phyloP scores from a whole-genome alignment of 2,888 invertebrate genomes.

The Campopleginae sp. region DNA sequence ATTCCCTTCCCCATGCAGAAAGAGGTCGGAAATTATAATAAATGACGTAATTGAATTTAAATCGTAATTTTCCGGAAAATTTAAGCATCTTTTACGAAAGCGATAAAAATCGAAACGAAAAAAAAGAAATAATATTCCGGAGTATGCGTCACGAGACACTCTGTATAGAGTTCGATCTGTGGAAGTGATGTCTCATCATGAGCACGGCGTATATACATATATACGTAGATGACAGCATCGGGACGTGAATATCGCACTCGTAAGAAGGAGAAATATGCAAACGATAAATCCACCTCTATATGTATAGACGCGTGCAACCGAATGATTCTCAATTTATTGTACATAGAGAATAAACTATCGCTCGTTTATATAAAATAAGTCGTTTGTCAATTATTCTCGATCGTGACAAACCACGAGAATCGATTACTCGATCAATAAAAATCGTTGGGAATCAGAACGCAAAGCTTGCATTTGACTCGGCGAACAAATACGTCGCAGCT shows the following conservation, averaged over 20 bases:
- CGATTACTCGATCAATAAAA: constrained; percentile 34
- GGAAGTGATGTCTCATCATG: neutral
- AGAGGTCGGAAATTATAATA: too few relatives aligned
- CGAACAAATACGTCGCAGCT: constrained; percentile 18
- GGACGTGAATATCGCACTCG: constrained; percentile 17
- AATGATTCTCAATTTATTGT: constrained; percentile 19
- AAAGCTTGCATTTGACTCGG: neutral
- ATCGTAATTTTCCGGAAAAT: too few relatives aligned
- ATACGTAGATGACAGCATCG: constrained; percentile 32
- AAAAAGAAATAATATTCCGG: neutral
- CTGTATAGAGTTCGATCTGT: neutral
- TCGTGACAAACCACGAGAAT: constrained; percentile 6
- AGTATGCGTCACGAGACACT: neutral
- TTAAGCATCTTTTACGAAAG: neutral
- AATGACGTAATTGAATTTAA: too few relatives aligned
- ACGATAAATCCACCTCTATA: constrained; percentile 9
- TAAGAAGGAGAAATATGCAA: constrained; percentile 25
- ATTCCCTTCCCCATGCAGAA: too few relatives aligned
- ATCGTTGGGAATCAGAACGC: neutral
- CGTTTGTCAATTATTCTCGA: neutral
- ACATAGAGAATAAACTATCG: neutral
- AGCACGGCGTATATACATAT: neutral
- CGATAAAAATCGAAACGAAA: neutral
- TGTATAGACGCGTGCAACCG: neutral
- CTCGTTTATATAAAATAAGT: constrained; percentile 6